These are phyloP conservation scores for Labrus mixtus DNA, from an alignment of 2,113 vertebrate genomes.

Conservation along the genomic window DNA sequence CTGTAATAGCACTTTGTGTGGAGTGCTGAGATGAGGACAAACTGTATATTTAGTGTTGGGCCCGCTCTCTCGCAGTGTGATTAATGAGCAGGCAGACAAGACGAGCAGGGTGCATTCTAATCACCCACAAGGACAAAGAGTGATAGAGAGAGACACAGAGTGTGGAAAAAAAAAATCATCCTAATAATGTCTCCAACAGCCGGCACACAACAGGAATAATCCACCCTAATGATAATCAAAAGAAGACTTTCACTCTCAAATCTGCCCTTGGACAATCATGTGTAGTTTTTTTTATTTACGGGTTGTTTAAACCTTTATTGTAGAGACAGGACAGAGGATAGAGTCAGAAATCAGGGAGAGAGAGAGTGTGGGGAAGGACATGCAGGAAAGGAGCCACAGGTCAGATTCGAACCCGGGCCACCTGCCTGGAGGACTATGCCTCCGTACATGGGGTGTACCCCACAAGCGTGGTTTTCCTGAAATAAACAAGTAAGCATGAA, in stretches of 20 bases:
- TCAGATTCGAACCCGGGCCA: too few relatives aligned
- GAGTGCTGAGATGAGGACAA: conserved; percentile 73
- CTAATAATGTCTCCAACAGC: conserved; percentile 56
- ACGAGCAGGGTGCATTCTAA: conserved; percentile 75
- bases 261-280: not conserved
- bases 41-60: conserved; percentile 77
- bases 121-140: conserved; percentile 77
- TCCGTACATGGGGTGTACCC: too few relatives aligned
- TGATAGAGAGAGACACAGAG: conserved; percentile 61
- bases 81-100: conserved; percentile 76
- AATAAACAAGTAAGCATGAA: too few relatives aligned
- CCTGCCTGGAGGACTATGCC: too few relatives aligned
- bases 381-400: too few relatives aligned
- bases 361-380: too few relatives aligned
- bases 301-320: too few relatives aligned
- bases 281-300: too few relatives aligned
- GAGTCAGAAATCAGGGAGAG: too few relatives aligned
- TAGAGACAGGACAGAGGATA: too few relatives aligned
- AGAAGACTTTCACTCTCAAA: not conserved
- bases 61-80: conserved; percentile 69
- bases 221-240: conserved; percentile 25
- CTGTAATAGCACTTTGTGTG: conserved; percentile 64
- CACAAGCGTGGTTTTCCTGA: too few relatives aligned
- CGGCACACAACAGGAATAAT: conserved; percentile 37
- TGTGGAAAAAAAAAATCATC: conserved; percentile 46